A percentile compares a stretch with the other conserved stretches of the same genome.
These are phyloP conservation scores for Lepidurus packardi DNA, from an alignment of 1,140 invertebrate species.

Conservation along the genomic window DNA sequence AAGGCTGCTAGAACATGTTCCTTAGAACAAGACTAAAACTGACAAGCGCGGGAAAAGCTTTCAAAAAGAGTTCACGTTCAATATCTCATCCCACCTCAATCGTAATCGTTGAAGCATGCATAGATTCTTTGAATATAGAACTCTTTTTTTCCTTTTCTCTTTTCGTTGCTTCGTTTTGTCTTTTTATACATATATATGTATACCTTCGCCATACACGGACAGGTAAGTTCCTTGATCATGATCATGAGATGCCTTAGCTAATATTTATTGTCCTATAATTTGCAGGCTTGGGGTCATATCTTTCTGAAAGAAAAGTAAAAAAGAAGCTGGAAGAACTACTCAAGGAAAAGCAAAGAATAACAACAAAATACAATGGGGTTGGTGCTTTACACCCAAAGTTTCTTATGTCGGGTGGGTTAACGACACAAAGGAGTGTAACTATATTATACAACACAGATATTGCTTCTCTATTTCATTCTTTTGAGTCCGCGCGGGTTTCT, in stretches of 20 bases:
- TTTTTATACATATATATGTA: not conserved
- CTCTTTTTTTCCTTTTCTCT: not conserved
- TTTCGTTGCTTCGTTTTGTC: not conserved
- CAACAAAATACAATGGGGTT: too few species aligned
- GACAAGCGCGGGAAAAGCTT: not conserved
- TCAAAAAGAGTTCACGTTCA: not conserved
- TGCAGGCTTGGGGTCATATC: not conserved
- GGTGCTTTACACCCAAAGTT: not conserved
- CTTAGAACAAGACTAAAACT: not conserved
- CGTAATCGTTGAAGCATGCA: not conserved
- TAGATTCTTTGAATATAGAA: not conserved
- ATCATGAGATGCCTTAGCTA: not conserved
- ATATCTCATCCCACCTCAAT: not conserved
- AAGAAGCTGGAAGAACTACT: too few species aligned
- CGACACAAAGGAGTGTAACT: too few species aligned
- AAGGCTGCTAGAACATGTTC: not conserved
- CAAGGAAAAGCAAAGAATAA: too few species aligned
- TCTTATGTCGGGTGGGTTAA: too few species aligned
- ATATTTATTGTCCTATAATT: not conserved
- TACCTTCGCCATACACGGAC: not conserved
- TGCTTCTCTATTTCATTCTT: not conserved
- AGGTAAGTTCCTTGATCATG: not conserved
- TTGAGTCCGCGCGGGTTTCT: not conserved
- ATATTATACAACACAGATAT: not conserved
- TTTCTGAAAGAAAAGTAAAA: not conserved